These are phyloP conservation scores for Pica pica DNA, from an alignment of 2,113 vertebrate species.

Conservation along the genomic window DNA sequence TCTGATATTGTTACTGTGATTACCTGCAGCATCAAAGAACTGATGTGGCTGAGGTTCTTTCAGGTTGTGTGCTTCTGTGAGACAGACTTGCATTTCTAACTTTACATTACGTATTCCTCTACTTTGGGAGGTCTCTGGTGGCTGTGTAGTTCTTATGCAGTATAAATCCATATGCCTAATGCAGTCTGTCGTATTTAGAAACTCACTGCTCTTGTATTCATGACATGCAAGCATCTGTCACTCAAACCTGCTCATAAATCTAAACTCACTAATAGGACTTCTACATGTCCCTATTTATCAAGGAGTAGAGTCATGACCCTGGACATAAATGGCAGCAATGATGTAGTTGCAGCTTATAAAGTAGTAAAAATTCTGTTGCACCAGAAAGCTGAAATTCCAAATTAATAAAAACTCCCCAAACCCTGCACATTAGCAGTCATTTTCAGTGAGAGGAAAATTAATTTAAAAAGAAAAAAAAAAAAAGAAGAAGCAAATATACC, in stretches of 20 bases:
- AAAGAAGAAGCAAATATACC: not conserved
- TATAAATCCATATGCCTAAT: not conserved
- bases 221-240: slow-evolving; percentile 1
- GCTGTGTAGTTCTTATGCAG: not conserved
- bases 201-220: not conserved
- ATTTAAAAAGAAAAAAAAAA: not conserved
- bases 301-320: not conserved
- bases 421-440: not conserved
- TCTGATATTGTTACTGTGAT: not conserved
- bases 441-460: not conserved
- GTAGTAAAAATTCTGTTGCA: not conserved
- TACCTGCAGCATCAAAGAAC: not conserved
- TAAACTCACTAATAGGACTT: not conserved
- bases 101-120: not conserved
- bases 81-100: not conserved
- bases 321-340: not conserved
- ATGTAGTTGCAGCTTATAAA: not conserved
- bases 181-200: not conserved
- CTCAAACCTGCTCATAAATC: not conserved
- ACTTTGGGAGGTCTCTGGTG: not conserved
- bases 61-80: not conserved
- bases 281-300: not conserved
- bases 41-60: not conserved
- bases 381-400: not conserved
- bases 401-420: not conserved